Evolutionary conservation across 2,888 invertebrate genomes (phyloP).

Genomic region (Drosophila fungiperda): DNA sequence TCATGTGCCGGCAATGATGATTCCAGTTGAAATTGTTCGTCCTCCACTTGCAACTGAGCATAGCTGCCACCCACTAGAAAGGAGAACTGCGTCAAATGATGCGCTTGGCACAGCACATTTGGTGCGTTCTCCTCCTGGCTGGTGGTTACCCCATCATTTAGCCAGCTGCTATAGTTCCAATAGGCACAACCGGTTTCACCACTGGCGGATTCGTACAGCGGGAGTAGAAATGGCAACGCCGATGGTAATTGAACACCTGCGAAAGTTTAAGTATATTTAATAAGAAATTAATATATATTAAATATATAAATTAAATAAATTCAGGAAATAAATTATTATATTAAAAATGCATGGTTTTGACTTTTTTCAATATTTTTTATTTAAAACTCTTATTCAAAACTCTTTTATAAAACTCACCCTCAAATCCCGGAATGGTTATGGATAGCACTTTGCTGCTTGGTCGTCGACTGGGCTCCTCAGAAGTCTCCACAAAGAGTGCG

Average conservation of each 20-base stretch:
- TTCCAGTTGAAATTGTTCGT: slow-evolving; percentile 34
- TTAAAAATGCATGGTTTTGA: background rate
- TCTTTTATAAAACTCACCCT: slow-evolving; percentile 66
- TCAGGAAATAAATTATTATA: background rate
- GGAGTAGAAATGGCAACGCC: slow-evolving; percentile 86
- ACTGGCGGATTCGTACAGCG: slow-evolving; percentile 7
- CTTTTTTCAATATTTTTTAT: no score
- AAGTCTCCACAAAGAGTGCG: slow-evolving; percentile 86
- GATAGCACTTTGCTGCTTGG: slow-evolving; percentile 87
- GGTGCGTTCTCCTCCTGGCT: slow-evolving; percentile 20
- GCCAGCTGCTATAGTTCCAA: slow-evolving; percentile 88
- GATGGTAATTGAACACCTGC: slow-evolving; percentile 85
- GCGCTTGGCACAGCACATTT: slow-evolving; percentile 86
- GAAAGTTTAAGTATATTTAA: background rate
- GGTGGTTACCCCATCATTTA: slow-evolving; percentile 86
- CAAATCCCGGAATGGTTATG: slow-evolving; percentile 87
- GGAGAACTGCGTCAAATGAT: slow-evolving; percentile 88
- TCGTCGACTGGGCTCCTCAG: slow-evolving; percentile 72
- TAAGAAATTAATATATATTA: background rate
- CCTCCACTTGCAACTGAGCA: slow-evolving; percentile 45
- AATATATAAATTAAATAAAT: background rate
- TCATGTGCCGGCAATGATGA: slow-evolving; percentile 80
- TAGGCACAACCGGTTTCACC: slow-evolving; percentile 86
- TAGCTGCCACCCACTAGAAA: slow-evolving; percentile 85
- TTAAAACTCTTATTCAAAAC: no score